Conservation (phyloP, 2,888 invertebrate genomes). For the Drosophila eohydei region DNA sequence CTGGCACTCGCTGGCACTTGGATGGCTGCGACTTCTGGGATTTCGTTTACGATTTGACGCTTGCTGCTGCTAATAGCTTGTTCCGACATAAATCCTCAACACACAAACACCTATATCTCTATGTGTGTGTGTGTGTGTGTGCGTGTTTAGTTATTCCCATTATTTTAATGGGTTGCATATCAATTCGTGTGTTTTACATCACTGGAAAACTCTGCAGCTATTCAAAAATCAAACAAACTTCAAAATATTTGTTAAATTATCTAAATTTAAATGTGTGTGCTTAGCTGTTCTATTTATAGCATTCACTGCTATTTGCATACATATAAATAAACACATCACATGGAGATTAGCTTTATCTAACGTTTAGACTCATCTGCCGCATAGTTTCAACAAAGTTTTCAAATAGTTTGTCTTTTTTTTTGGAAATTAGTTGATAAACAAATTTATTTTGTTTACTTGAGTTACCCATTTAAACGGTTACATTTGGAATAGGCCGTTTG, state of each 20-base stretch:
- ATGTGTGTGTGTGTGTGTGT: background rate
- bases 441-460: background rate
- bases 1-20: slow-evolving; percentile 67
- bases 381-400: background rate
- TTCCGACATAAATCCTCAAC: slow-evolving; percentile 57
- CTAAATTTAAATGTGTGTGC: background rate
- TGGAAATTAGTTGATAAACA: background rate
- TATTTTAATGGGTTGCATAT: slow-evolving; percentile 62
- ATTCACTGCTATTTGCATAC: no score
- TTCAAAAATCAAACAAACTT: slow-evolving; percentile 7
- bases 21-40: slow-evolving; percentile 29
- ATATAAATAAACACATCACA: background rate
- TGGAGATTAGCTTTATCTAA: slow-evolving; percentile 16
- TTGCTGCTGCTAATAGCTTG: slow-evolving; percentile 50
- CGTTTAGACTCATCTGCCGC: background rate
- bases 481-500: background rate
- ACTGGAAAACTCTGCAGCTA: slow-evolving; percentile 35
- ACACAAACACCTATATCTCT: slow-evolving; percentile 1
- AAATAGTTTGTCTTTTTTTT: background rate
- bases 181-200: slow-evolving; percentile 50
- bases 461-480: background rate
- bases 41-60: slow-evolving; percentile 33
- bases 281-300: background rate
- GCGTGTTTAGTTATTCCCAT: slow-evolving; percentile 42
- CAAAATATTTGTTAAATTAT: slow-evolving; percentile 22